Conservation (phyloP, 2,888 invertebrate genomes). For the Pachliopta kotzebuea region DNA sequence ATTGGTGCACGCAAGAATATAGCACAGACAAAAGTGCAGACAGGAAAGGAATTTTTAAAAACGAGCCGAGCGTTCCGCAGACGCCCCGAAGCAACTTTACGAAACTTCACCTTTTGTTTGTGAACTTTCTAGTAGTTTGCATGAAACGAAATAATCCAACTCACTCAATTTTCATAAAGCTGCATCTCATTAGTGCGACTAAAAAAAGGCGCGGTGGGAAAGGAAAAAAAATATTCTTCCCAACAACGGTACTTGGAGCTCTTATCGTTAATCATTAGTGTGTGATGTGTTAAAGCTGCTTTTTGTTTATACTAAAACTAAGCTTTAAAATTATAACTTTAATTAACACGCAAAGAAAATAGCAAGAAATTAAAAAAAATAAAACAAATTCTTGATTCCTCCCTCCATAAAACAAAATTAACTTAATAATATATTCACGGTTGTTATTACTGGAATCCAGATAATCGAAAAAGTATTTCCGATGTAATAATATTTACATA, state of each 20-base stretch:
- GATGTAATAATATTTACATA: too few species aligned
- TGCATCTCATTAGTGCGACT: slow-evolving; percentile 18
- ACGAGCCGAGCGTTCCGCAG: slow-evolving; percentile 6
- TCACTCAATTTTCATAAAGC: slow-evolving; percentile 16
- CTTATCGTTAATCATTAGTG: slow-evolving; percentile 10
- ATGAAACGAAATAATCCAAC: slow-evolving; percentile 17
- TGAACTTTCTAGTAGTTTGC: slow-evolving; percentile 20
- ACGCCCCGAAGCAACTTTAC: slow-evolving; percentile 14
- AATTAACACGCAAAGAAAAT: too few species aligned
- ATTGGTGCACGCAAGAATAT: slow-evolving; percentile 7
- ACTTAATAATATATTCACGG: too few species aligned
- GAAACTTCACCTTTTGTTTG: slow-evolving; percentile 23
- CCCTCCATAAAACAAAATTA: too few species aligned
- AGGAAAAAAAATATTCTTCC: neutral
- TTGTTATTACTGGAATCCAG: too few species aligned
- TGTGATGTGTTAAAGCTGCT: neutral
- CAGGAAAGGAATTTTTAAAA: slow-evolving; percentile 14
- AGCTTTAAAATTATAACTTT: too few species aligned
- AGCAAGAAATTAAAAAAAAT: too few species aligned
- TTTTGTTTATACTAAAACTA: neutral
- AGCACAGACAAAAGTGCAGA: slow-evolving; percentile 11
- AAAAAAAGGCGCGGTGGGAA: slow-evolving; percentile 2
- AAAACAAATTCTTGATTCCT: too few species aligned
- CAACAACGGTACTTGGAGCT: neutral
- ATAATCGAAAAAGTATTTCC: too few species aligned